These are phyloP conservation scores for Gasterosteus aculeatus DNA, from an alignment of 2,113 vertebrate genomes.

Conservation along the genomic window DNA sequence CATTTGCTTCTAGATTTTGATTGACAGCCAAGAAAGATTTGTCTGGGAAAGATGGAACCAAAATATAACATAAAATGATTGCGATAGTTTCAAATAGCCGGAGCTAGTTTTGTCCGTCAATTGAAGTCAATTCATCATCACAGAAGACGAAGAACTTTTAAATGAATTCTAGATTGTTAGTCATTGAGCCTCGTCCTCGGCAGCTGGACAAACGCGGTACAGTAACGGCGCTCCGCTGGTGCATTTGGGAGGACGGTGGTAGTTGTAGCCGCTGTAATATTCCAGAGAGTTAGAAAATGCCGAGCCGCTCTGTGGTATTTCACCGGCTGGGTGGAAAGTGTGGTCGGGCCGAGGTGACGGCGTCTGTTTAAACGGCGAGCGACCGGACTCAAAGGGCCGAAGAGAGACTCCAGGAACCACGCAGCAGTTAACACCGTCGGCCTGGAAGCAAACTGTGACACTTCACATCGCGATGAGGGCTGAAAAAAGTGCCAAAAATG, in stretches of 20 bases:
- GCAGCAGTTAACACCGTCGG: not conserved
- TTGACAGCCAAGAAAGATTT: not conserved
- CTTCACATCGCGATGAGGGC: slow-evolving; percentile 15
- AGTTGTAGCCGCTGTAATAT: slow-evolving; percentile 47
- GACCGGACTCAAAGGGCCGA: slow-evolving; percentile 50
- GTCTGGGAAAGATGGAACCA: not conserved
- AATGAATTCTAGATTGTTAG: not conserved
- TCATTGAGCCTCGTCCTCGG: not conserved
- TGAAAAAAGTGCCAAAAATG: slow-evolving; percentile 26
- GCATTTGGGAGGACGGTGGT: not conserved
- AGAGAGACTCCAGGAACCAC: slow-evolving; percentile 1
- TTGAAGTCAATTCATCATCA: not conserved
- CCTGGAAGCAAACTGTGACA: slow-evolving; percentile 54
- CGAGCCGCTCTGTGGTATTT: slow-evolving; percentile 76
- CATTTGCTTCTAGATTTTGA: too few species aligned
- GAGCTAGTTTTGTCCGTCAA: not conserved
- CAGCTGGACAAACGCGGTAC: not conserved
- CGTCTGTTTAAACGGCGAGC: not conserved
- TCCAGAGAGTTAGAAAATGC: slow-evolving; percentile 62
- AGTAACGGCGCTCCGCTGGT: not conserved
- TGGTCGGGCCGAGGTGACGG: slow-evolving; percentile 67
- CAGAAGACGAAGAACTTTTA: not conserved
- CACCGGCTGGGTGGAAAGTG: slow-evolving; percentile 62
- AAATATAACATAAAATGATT: not conserved
- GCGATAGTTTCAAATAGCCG: not conserved